Evolutionary conservation across 2,113 vertebrate genomes (phyloP), one percentile per base, ranked within the genome.

Genomic region (Cottus gobio): DNA sequence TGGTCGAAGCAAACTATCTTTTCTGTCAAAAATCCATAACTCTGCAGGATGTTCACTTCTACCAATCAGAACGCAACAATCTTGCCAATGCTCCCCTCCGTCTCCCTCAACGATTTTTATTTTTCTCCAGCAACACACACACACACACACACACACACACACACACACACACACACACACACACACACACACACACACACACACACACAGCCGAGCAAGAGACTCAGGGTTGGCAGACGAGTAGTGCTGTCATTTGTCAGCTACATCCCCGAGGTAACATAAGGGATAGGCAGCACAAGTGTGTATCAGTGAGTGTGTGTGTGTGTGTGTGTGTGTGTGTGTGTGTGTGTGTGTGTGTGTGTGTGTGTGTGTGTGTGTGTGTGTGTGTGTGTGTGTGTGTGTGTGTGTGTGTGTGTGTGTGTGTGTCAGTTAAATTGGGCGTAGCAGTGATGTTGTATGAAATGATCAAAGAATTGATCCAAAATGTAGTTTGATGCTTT

Each of bases 21-120:
- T 87, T 85, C 84, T 80, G 81, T 85, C 78, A 86, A 77, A 90
- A 88, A 92, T 91, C 90, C 86, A 91, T 90, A 91, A 84, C 82
- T 84, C 87, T 80, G 85, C 88, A 90, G 86, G 82, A 84, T 80
- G 82, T 81, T 81, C 66, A 63, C 75, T 58, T 80, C 80, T 67
- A 84, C 87, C 87, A 89, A 89, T 89, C 87, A 83, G 39, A 80
- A 28, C 60, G 56, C 68, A 39, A 48, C 50, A 82, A 75, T 77
- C 74, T 58, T 86, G 79, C 76, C 85, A 77, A 48, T 26, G 34
- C 71, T 54, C 52, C 71, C 75, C 65, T 79, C 39, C 68, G 74
- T 65, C 71, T 81, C 89, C 91, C 89, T 84, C 80, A 85, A 88
- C 46, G 68, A 87, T 84, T 89, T 83, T 30, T 87, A 79, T 39